phyloP scores from a whole-genome alignment of 2,888 invertebrate genomes.

The Thecocarcelia acutangulata region DNA sequence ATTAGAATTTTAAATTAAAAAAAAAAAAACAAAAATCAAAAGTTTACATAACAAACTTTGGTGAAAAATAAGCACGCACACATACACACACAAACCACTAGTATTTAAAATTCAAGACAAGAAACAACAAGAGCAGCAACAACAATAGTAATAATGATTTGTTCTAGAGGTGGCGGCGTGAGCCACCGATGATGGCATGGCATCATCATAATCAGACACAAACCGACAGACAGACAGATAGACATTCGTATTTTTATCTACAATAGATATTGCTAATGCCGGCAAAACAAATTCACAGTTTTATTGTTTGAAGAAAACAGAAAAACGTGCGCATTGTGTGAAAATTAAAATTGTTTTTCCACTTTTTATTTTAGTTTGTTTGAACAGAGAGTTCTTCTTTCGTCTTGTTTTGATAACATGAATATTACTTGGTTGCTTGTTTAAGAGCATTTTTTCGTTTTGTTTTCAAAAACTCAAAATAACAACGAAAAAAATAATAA shows the following conservation, averaged over 20 bases:
- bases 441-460: conserved; percentile 10
- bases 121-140: conserved; percentile 2
- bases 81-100: neutral
- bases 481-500: neutral
- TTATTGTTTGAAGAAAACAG: conserved; percentile 21
- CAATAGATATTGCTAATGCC: conserved; percentile 56
- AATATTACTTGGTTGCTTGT: neutral
- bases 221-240: too few species aligned
- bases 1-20: conserved; percentile 24
- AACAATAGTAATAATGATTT: conserved; percentile 25
- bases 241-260: conserved; percentile 13
- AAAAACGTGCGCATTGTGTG: conserved; percentile 60
- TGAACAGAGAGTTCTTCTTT: conserved; percentile 32
- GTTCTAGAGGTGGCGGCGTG: conserved; percentile 25
- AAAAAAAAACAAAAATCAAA: conserved; percentile 12
- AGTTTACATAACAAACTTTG: conserved; percentile 65
- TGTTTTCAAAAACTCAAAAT: neutral
- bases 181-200: conserved; percentile 16
- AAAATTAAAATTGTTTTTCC: conserved; percentile 55
- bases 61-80: conserved; percentile 7
- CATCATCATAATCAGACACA: conserved; percentile 35
- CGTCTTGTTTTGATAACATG: conserved; percentile 1
- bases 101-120: neutral
- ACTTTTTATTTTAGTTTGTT: conserved; percentile 9
- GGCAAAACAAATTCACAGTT: conserved; percentile 53